phyloP scores from a whole-genome alignment of 2,113 vertebrate species.

The Eurystomus gularis region DNA sequence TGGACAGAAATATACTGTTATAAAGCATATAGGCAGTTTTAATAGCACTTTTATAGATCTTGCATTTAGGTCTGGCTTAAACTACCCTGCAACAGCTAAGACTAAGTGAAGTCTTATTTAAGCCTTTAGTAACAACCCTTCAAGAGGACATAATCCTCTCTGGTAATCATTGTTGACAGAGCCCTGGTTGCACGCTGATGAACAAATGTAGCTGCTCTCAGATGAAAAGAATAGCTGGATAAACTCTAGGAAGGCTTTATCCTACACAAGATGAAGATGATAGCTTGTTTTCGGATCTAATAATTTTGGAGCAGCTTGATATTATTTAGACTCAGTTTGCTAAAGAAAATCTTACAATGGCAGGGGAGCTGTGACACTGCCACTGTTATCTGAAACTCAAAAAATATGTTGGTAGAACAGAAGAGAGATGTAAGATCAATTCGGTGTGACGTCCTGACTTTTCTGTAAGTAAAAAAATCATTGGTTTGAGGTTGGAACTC shows the following conservation, averaged over 20 bases:
- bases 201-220: neutral
- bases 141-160: neutral
- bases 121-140: neutral
- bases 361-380: neutral
- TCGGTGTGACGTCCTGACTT: neutral
- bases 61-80: slow-evolving; percentile 2
- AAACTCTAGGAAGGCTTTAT: neutral
- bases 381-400: neutral
- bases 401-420: neutral
- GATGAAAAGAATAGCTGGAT: neutral
- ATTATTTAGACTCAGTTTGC: neutral
- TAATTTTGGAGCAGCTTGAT: neutral
- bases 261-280: neutral
- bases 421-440: neutral
- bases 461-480: neutral
- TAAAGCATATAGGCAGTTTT: neutral
- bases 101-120: slow-evolving; percentile 7
- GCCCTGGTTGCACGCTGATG: neutral
- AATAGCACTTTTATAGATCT: neutral
- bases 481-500: neutral
- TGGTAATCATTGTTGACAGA: neutral
- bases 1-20: neutral
- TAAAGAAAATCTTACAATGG: neutral
- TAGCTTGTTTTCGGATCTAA: slow-evolving; percentile 26
- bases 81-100: neutral